A percentile compares a stretch with the other conserved stretches of the same genome.
These are phyloP conservation scores for Clarias pachynema DNA, from an alignment of 2,797 vertebrate genomes.

Conservation along the genomic window DNA sequence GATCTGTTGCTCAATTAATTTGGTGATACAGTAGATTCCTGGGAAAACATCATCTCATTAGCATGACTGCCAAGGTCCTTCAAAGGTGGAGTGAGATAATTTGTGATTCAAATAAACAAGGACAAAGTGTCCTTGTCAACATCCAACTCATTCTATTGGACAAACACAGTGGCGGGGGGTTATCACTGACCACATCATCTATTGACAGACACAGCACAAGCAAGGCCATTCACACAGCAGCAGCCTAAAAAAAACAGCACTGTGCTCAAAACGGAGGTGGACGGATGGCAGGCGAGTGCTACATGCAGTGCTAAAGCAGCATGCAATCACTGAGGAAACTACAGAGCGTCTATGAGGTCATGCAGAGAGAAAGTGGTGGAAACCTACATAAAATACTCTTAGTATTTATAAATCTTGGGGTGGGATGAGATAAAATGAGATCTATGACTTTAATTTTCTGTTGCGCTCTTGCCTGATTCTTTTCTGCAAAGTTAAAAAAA, in stretches of 20 bases:
- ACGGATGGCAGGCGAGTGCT: neutral
- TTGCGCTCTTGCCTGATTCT: neutral
- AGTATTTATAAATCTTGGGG: neutral
- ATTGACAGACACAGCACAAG: constrained; percentile 20
- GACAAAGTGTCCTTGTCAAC: constrained; percentile 1
- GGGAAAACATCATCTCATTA: constrained; percentile 37
- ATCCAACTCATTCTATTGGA: constrained; percentile 25
- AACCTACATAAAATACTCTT: neutral
- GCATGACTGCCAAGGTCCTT: constrained; percentile 28
- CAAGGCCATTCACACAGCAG: constrained; percentile 31
- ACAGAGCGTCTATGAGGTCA: neutral
- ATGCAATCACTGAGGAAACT: constrained; percentile 9
- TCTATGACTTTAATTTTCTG: neutral
- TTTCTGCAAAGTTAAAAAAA: neutral
- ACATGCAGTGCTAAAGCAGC: constrained; percentile 11
- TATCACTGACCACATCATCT: constrained; percentile 30
- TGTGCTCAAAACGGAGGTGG: constrained; percentile 13
- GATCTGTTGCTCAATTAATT: constrained; percentile 30
- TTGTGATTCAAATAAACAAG: constrained; percentile 29
- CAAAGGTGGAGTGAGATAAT: constrained; percentile 19
- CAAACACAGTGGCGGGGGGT: constrained; percentile 31
- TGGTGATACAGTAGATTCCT: constrained; percentile 38
- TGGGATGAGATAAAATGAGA: neutral
- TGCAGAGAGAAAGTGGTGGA: neutral
- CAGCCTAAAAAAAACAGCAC: constrained; percentile 23